Evolutionary conservation across 2,797 vertebrate species (phyloP), one percentile per base, ranked within the genome.

Genomic region (Eulemur rubriventer): DNA sequence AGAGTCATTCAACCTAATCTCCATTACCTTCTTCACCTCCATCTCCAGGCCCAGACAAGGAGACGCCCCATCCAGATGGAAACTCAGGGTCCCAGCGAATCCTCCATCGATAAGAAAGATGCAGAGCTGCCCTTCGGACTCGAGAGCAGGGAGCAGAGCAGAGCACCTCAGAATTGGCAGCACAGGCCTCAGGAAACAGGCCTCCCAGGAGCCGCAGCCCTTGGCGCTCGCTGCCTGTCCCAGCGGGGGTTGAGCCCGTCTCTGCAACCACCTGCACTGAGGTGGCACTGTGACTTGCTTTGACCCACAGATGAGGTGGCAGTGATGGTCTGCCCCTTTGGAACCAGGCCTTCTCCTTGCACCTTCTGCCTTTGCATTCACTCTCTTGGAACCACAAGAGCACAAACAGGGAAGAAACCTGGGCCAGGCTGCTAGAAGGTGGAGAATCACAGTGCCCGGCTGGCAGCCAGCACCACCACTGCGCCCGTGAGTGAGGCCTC

Each of bases 111-210:
- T 75, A 35, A 35, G 75, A 20, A 72, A 41, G 63, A 41, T 26
- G 38, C 16, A 22, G 67, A 35, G 17, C 59, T 65, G 59, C 35
- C 76, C 26, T 50, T 28, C 35, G 4, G 48, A 17, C 22, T 46
- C 26, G 46, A 89, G 75, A n/a, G 73, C 9, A 2, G 59, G 38
- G 43, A 18, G 6, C 9, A 11, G 52, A 57, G n/a, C 48, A 1
- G 4, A 1, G 8, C 5, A 11, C 69, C 14, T 30, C 4, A 26
- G 46, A 46, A 46, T 0, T 4, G 1, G 9, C 2, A 1, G 16
- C 1, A 0, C 7, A 43, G 33, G 4, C 7, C 80, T 16, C 33
- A 0, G 7, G 4, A 22, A 24, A 13, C 4, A 9, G 2, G 16
- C 14, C 38, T 13, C 38, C 72, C 4, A 3, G 41, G 35, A 38